Evolutionary conservation across 2,113 vertebrate genomes (phyloP), one percentile per base, ranked within the genome.

Genomic region (Carassius gibelio): DNA sequence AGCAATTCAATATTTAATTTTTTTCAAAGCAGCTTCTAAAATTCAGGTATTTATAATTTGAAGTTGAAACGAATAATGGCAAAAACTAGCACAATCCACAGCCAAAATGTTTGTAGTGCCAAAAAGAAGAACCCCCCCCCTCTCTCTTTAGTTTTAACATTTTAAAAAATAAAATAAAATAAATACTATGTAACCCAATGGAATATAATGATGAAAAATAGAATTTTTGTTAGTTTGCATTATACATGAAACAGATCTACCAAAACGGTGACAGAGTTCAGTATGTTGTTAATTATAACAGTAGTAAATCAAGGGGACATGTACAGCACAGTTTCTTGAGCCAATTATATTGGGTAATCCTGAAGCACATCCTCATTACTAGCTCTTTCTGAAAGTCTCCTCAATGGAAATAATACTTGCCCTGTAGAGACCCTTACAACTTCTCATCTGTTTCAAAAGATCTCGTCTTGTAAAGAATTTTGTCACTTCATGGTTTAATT

Each of bases 351-450:
- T 74, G 10, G 6, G 71, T 48, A 74, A 74, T 48, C 71, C 71
- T 74, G 21, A 74, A 74, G 71, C 21, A 74, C 38, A 45, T 74
- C 71, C 10, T 74, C 71, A 74, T 23, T 74, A 74, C 71, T 48
- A 74, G 71, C 38, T n/a, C 71, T 23, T 74, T 74, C 69, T 45
- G 36, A 42, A 72, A 45, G 17, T 19, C 9, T 72, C 38, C 21
- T 45, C 71, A 74, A 74, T 23, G 36, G 71, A 74, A 48, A 45
- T 71, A 74, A 13, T 14, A 23, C 71, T 48, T 74, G 38, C 21
- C 5, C 71, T 74, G 71, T 7, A 7, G 38, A 74, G 71, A 74
- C 10, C 69, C 38, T 74, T n/a, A 48, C 71, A 74, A 74, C 71
- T 74, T 45, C 71, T 48, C 71, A 48, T 74, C 71, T 10, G 2